phyloP scores from a whole-genome alignment of 2,888 invertebrate genomes.

The Ferrisia virgata region DNA sequence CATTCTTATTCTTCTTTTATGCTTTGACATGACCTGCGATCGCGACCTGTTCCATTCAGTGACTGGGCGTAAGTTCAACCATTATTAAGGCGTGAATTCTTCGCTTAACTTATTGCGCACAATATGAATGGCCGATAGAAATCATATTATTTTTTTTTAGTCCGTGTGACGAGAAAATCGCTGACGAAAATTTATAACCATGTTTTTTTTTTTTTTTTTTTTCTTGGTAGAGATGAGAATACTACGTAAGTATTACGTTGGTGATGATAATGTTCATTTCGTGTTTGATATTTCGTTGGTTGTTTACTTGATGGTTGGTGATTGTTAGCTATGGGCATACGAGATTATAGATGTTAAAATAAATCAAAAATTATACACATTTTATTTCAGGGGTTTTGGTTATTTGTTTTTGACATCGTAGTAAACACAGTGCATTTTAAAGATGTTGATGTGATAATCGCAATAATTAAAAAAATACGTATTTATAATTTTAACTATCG shows the following conservation, averaged over 20 bases:
- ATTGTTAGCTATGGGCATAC: background rate
- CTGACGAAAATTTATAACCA: background rate
- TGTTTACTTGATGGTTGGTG: background rate
- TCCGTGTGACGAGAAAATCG: background rate
- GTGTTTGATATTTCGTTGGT: background rate
- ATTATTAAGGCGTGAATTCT: slow-evolving; percentile 7
- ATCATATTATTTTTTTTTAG: background rate
- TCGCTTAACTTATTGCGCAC: background rate
- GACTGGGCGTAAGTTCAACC: slow-evolving; percentile 5
- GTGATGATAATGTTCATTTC: too few species aligned
- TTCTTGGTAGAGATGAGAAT: background rate
- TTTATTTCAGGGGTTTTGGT: too few species aligned
- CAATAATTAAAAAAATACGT: background rate
- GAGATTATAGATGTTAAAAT: too few species aligned
- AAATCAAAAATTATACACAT: too few species aligned
- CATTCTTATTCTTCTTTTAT: too few species aligned
- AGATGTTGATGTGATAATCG: background rate
- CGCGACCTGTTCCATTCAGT: slow-evolving; percentile 20
- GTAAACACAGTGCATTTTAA: background rate
- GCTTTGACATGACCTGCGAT: slow-evolving; percentile 21
- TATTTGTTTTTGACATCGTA: background rate
- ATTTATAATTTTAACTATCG: background rate
- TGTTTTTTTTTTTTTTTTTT: background rate
- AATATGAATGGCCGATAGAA: background rate
- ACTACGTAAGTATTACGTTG: too few species aligned